Evolutionary conservation across 2,113 vertebrate genomes (phyloP).

Genomic region (Poeciliopsis retropinna): DNA sequence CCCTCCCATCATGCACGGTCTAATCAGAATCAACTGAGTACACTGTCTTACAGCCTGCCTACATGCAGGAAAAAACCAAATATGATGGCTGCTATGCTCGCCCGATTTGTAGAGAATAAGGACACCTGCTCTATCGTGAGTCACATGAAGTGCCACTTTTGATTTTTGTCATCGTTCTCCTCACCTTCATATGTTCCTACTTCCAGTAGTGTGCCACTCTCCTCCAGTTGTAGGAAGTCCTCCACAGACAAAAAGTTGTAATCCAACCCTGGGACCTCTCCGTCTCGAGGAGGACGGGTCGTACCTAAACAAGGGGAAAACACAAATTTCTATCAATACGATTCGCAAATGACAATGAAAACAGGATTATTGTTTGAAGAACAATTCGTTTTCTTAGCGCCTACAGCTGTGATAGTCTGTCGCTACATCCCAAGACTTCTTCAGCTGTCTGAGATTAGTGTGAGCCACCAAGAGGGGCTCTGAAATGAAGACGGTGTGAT

Average conservation of each 20-base stretch:
- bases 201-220: conserved; percentile 94
- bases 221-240: conserved; percentile 91
- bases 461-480: conserved; percentile 9
- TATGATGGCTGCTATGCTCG: conserved; percentile 29
- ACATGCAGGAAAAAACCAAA: conserved; percentile 44
- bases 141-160: conserved; percentile 26
- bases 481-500: conserved; percentile 50
- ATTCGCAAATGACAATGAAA: not conserved
- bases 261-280: conserved; percentile 94
- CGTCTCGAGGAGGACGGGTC: conserved; percentile 91
- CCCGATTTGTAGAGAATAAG: conserved; percentile 44
- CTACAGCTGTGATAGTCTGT: not conserved
- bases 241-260: conserved; percentile 95
- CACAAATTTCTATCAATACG: not conserved
- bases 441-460: conserved; percentile 22
- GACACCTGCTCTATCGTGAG: conserved; percentile 44
- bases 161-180: conserved; percentile 45
- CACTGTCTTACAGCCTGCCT: conserved; percentile 26
- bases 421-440: conserved; percentile 14
- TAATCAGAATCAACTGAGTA: conserved; percentile 61
- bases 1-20: conserved; percentile 45
- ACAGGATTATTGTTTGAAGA: not conserved
- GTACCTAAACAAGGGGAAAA: conserved; percentile 83
- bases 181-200: conserved; percentile 97
- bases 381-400: conserved; percentile 7